Conservation (phyloP, 2,888 invertebrate genomes). For the Cotesia congregata region DNA sequence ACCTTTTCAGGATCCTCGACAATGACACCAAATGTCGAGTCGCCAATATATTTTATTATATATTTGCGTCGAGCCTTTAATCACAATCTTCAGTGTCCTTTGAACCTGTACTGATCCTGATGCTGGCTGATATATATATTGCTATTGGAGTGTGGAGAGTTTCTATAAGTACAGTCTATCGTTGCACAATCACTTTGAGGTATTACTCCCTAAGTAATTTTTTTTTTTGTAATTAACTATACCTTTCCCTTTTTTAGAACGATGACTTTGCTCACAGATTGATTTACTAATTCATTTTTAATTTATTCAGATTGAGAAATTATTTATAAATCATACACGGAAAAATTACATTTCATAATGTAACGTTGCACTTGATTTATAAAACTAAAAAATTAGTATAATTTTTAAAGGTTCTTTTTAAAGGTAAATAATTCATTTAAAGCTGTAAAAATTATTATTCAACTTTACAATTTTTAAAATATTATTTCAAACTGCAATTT, state of each 20-base stretch:
- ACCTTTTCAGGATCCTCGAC: constrained; percentile 47
- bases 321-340: too few relatives aligned
- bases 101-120: constrained; percentile 9
- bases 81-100: constrained; percentile 24
- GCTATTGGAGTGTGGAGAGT: background rate
- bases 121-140: background rate
- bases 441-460: too few relatives aligned
- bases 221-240: constrained; percentile 15
- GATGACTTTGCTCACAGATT: too few relatives aligned
- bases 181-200: constrained; percentile 10
- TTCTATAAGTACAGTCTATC: constrained; percentile 12
- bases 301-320: too few relatives aligned
- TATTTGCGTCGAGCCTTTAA: constrained; percentile 28
- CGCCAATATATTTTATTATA: background rate
- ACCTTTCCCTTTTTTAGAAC: background rate
- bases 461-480: too few relatives aligned
- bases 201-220: background rate
- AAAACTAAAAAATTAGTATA: too few relatives aligned
- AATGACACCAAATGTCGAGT: constrained; percentile 69
- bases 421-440: too few relatives aligned
- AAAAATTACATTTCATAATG: too few relatives aligned
- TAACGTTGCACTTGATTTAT: too few relatives aligned
- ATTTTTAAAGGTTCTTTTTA: too few relatives aligned
- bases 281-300: too few relatives aligned
- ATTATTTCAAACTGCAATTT: too few relatives aligned